Evolutionary conservation across 92 coral and sea anemone species (phyloP).

Genomic region (Heliopora coerulea): DNA sequence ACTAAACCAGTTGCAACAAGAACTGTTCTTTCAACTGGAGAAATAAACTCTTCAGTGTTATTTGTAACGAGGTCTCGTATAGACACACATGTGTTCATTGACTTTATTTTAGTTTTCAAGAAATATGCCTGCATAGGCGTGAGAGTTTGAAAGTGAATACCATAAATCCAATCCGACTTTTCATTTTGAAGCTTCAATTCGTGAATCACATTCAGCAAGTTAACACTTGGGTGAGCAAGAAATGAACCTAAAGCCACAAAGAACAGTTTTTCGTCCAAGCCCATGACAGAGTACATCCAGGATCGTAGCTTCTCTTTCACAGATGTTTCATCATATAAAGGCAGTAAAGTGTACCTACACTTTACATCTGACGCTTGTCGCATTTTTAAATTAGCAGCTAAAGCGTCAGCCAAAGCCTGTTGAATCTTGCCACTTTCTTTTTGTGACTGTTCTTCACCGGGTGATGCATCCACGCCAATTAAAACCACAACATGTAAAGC

Average conservation of each 20-base stretch:
- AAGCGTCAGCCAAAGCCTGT: slow-evolving; percentile 67
- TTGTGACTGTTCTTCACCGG: slow-evolving; percentile 19
- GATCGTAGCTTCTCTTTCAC: slow-evolving; percentile 56
- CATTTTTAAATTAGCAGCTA: slow-evolving; percentile 69
- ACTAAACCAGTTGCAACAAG: slow-evolving; percentile 81
- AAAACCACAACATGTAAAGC: slow-evolving; percentile 72
- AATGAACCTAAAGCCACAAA: slow-evolving; percentile 76
- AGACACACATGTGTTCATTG: slow-evolving; percentile 30
- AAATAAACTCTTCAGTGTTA: neutral
- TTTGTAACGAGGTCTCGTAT: neutral
- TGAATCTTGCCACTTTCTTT: slow-evolving; percentile 23
- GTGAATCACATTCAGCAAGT: slow-evolving; percentile 55
- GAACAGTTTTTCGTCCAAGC: slow-evolving; percentile 53
- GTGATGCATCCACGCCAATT: slow-evolving; percentile 47
- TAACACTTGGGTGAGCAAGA: slow-evolving; percentile 73
- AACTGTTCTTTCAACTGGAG: slow-evolving; percentile 24
- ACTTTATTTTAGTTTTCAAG: slow-evolving; percentile 61
- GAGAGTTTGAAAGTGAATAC: slow-evolving; percentile 85
- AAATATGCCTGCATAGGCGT: slow-evolving; percentile 88
- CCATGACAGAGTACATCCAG: slow-evolving; percentile 9
- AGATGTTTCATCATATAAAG: slow-evolving; percentile 45
- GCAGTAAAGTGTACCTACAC: slow-evolving; percentile 62
- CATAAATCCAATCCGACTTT: slow-evolving; percentile 64
- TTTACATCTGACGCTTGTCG: slow-evolving; percentile 85
- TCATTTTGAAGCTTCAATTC: neutral